Base-by-base conservation (phyloP, 2,888 invertebrate genomes). In the Catocala sponsa region DNA sequence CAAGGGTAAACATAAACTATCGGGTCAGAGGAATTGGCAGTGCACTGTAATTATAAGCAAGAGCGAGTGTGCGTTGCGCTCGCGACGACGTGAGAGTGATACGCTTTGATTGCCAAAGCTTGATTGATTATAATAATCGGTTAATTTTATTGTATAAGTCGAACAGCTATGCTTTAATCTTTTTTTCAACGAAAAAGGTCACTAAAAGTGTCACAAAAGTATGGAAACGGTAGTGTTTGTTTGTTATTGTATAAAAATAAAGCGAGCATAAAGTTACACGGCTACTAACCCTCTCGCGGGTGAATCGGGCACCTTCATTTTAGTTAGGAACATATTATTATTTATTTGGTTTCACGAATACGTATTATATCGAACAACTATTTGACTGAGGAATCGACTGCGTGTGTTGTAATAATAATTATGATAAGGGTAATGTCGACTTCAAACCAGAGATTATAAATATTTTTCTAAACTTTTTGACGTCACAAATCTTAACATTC, bases 391-490 rank as follows among this genome's bases (percentile, higher is more conserved):
- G 83, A 87, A 89, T 86, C 90, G 92, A 92, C 92, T 92, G 92
- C 81, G 81, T 83, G 90, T 87, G 87, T 86, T 78, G 67, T 76
- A 71, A 69, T 69, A 77, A 68, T 90, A 79, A 85, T 82, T 80
- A 79, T 63, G 78, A 82, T 90, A 91, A 91, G 90, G 89, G 87
- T 91, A 89, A 85, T 77, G 88, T 91, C 88, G 89, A 90, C 87
- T 90, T 88, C 87, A 86, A 80, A 80, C 82, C 84, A 87, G 81
- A 87, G 82, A 84, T 83, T 74, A 87, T 79, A 88, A 85, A 90
- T 93, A 93, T 94, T 94, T 94, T 94, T 94, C 93, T 94, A 94
- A 91, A 92, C 91, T 90, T 94, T 94, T 93, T 92, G 83, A 90
- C 74, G 91, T 91, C 91, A 87, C 89, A 87, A 84, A 82, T 77